Evolutionary conservation across 1,140 invertebrate species (phyloP), one percentile per base, ranked within the genome.

Genomic region (Drosophila ironensis): DNA sequence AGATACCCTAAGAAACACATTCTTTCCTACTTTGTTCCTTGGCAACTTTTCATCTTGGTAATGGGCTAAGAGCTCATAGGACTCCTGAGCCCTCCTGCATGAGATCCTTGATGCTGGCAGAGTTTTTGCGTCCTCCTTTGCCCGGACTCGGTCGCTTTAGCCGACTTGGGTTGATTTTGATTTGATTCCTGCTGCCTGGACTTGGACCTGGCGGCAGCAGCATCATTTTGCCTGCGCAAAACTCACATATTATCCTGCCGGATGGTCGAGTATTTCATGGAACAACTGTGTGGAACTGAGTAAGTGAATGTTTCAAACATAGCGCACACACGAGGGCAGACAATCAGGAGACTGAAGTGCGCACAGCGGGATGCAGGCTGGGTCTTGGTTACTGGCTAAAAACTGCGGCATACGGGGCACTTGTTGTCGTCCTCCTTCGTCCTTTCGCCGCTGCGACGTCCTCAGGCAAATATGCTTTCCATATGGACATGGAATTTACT

Each of bases 381-480:
- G 28, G 40, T 45, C 46, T 22, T 9, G 40, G 52, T 42, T 24
- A 46, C 19, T 33, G 30, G 42, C 28, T 40, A 19, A 38, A 19
- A 19, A 50, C 30, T 40, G 35, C 12, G 20, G 35, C 41, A 37
- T 25, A 60, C 51, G 40, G 52, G 53, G 59, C 74, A 86, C 78
- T 86, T 86, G 80, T 84, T 73, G 78, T 82, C 54, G 53, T 44
- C 33, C 35, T 25, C 35, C 51, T 11, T 3, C 12, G 38, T 8
- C 28, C 25, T 37, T 35, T 27, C 61, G 63, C 64, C 56, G 50
- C 6, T 33, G 30, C 28, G 28, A 0, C 28, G 8, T 33, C 30
- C 72, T 75, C 59, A 47, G 64, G 59, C 52, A 57, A 84, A 86
- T 86, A 80, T 86, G 78, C 59, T 71, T 57, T 70, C 73, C 78